Evolutionary conservation across 2,888 invertebrate species (phyloP), one percentile per base, ranked within the genome.

Genomic region (Trachelus stipa): DNA sequence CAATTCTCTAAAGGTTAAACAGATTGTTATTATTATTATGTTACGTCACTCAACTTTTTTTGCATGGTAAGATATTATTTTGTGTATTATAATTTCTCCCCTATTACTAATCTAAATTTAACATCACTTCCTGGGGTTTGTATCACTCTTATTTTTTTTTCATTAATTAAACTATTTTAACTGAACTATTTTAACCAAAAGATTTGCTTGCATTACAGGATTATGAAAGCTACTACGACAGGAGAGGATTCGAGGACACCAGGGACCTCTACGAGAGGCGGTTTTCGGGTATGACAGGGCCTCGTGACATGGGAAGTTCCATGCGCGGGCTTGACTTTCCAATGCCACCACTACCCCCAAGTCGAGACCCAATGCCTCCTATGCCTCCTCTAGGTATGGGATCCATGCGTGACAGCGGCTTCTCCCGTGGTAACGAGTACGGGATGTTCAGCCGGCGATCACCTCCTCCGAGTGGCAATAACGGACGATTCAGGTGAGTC

Each of bases 391-490:
- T 96, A 88, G 93, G 93, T 87, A 93, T 94, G 93, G 94, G 94
- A 87, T 93, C 96, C 85, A 94, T 95, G 94, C 93, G 95, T 76
- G 94, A 93, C 82, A 91, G 93, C 34, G 92, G 95, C 93, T 92
- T 93, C 91, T 92, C 95, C 92, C 93, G 93, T 78, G 91, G 93
- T 68, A 92, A 92, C 87, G 94, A 96, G 91, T 96, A 96, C 91
- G 94, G 95, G 86, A 96, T 97, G 95, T 97, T 96, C 92, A 97
- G 96, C 92, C 94, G 97, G 84, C 93, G 97, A 87, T 96, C 96
- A 85, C 96, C 97, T 85, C 96, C 96, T 77, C 91, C 91, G 75
- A 90, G 89, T 81, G 91, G 90, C 82, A 91, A 90, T 85, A 91
- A 90, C 83, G 90, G 91, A 82, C 86, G 91, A 86, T 91, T 91